These are phyloP conservation scores for Cochlearius cochlearius DNA, from an alignment of 2,113 vertebrate genomes.

Conservation along the genomic window DNA sequence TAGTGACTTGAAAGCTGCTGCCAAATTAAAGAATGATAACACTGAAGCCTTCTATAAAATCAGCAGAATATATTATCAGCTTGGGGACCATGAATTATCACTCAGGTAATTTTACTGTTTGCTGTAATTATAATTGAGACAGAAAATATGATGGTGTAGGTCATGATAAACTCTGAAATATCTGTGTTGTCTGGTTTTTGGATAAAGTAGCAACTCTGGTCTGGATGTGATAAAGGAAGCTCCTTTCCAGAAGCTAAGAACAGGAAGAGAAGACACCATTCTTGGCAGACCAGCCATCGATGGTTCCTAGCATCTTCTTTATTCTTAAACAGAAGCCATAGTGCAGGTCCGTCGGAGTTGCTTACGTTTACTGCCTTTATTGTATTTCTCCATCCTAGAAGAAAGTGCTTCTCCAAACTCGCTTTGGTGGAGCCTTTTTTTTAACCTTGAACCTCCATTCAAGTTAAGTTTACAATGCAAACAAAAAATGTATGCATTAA, in stretches of 20 bases:
- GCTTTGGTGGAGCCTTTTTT: neutral
- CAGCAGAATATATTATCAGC: constrained; percentile 92
- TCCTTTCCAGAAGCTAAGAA: neutral
- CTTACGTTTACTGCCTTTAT: neutral
- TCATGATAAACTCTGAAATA: neutral
- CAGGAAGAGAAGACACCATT: neutral
- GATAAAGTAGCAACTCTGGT: neutral
- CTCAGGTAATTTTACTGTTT: constrained; percentile 82
- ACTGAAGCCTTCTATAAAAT: constrained; percentile 95
- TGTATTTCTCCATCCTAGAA: neutral
- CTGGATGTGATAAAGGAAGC: neutral
- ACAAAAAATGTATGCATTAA: neutral
- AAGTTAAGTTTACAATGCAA: neutral
- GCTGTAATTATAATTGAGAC: neutral
- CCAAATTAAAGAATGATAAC: constrained; percentile 95
- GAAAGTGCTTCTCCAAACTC: neutral
- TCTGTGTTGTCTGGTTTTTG: neutral
- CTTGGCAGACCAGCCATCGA: neutral
- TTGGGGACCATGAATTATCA: constrained; percentile 94
- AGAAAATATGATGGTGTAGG: neutral
- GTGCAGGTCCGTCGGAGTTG: fast-evolving
- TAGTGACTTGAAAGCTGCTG: constrained; percentile 92
- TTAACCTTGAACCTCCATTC: neutral
- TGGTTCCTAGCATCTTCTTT: neutral
- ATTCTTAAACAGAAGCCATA: neutral